A percentile compares a stretch with the other conserved stretches of the same genome.
Conservation (phyloP, 2,113 vertebrate species). For the Phaethornis superciliosus region DNA sequence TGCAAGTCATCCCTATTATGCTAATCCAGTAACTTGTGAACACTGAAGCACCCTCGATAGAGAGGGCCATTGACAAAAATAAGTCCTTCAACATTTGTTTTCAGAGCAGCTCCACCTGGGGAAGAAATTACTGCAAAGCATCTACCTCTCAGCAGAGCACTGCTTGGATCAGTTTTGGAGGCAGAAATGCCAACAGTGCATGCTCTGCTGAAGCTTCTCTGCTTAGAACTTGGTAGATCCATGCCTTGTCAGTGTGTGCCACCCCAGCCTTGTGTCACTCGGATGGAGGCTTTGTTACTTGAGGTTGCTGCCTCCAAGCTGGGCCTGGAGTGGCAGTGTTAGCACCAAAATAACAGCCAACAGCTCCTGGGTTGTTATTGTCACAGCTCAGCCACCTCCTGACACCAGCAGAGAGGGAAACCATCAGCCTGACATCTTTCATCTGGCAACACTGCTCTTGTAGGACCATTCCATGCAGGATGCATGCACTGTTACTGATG, state of each 20-base stretch:
- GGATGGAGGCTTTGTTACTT: not conserved
- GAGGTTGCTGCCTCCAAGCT: not conserved
- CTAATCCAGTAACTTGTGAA: slow-evolving; percentile 10
- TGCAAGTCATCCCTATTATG: slow-evolving; percentile 33
- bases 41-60: not conserved
- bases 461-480: not conserved
- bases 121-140: slow-evolving; percentile 1
- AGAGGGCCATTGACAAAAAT: not conserved
- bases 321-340: not conserved
- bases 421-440: not conserved
- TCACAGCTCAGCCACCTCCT: not conserved
- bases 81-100: slow-evolving; percentile 35
- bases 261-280: not conserved
- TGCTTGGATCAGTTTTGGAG: not conserved
- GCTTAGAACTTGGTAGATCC: not conserved
- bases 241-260: accelerated
- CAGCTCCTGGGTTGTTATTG: not conserved
- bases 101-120: slow-evolving; percentile 2
- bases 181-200: not conserved
- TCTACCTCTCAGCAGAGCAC: not conserved
- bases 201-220: not conserved
- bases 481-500: not conserved
- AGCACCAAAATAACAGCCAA: not conserved
- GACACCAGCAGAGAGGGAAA: not conserved
- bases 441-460: accelerated